Evolutionary conservation across 2,888 invertebrate species (phyloP), one percentile per base, ranked within the genome.

Genomic region (Molanna angustata): DNA sequence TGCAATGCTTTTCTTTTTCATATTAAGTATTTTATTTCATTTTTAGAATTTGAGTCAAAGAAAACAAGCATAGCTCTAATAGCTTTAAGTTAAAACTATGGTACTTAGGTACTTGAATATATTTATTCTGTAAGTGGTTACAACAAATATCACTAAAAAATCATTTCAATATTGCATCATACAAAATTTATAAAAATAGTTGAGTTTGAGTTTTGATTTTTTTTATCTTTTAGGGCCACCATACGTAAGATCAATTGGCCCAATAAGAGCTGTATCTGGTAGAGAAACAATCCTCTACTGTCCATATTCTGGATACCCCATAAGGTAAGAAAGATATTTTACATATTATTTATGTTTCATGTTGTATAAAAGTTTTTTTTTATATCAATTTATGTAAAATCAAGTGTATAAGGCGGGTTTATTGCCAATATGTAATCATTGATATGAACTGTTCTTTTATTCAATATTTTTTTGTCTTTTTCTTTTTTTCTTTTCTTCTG

Each of bases 261-360:
- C 88, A 27, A 78, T 86, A 55, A 84, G 89, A 65, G 90, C 89
- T 3, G 88, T 92, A 31, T 89, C 91, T 46, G 88, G 88, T 21
- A 78, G 86, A 58, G 85, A 87, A 66, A 79, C 89, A 61, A 79
- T 81, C 56, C 77, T 93, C 54, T 83, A 85, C 62, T 93, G 93
- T 69, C 90, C 90, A 48, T 91, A 90, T 65, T 88, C 90, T 31
- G 93, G 93, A 46, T 90, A 89, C 70, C 92, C 93, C 11, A 85
- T 92, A 62, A 76, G 70, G 77, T 76, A 64, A n/a, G 27, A 35
- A 47, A 21, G 39, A 20, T 2, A 35, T 11, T 40, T 40, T 35
- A 35, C 9, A 35, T 14, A 35, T 35, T 4, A n/a, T 17, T 35
- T 21, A 13, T 43, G 21, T 43, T 21, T 6, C 17, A 13, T 27